Evolutionary conservation across 2,113 vertebrate genomes (phyloP).

Genomic region (Bufo bufo): DNA sequence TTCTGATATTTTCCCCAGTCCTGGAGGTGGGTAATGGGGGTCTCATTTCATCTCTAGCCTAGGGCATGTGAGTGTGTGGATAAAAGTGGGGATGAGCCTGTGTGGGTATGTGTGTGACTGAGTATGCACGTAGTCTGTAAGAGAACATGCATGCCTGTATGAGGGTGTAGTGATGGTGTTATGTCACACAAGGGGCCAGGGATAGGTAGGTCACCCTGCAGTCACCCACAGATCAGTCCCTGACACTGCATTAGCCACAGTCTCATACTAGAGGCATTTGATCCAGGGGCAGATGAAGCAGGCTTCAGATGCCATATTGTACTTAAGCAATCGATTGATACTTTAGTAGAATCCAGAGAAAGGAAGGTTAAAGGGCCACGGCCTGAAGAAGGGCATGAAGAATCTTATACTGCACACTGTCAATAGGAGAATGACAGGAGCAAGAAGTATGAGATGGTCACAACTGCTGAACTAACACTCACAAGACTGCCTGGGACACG

Average conservation of each 20-base stretch:
- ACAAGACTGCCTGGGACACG: constrained; percentile 69
- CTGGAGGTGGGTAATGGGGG: not conserved
- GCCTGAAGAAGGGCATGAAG: constrained; percentile 65
- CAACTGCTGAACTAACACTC: constrained; percentile 78
- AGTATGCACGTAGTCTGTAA: constrained; percentile 18
- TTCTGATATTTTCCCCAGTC: not conserved
- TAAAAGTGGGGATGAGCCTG: not conserved
- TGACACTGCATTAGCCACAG: constrained; percentile 20
- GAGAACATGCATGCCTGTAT: no score
- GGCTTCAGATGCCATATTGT: constrained; percentile 64
- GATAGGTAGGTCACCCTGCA: constrained; percentile 27
- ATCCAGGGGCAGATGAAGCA: constrained; percentile 48
- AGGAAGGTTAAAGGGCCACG: constrained; percentile 53
- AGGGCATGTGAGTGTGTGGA: not conserved
- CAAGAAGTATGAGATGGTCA: constrained; percentile 68
- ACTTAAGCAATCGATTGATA: constrained; percentile 64
- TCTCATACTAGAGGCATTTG: not conserved
- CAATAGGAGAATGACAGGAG: constrained; percentile 70
- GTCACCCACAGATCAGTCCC: not conserved
- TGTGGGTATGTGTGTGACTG: not conserved
- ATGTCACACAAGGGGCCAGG: constrained; percentile 11
- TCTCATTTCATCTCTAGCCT: not conserved
- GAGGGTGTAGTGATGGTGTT: no score
- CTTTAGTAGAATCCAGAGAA: constrained; percentile 34
- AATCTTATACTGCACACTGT: constrained; percentile 66